A percentile compares a stretch with the other conserved stretches of the same genome.
phyloP scores from a whole-genome alignment of 2,113 vertebrate genomes.

The Spheniscus mendiculus region DNA sequence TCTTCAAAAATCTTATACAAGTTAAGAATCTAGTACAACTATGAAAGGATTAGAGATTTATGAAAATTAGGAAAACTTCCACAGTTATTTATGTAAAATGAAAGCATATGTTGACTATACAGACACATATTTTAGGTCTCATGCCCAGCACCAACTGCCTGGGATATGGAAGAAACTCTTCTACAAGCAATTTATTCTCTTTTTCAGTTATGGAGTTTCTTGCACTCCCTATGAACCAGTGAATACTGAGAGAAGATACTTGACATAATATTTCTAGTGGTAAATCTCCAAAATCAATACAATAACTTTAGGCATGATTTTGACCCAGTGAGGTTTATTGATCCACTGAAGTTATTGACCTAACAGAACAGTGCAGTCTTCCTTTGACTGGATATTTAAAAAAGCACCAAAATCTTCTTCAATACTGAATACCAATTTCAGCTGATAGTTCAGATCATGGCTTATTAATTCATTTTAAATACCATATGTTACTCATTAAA shows the following conservation, averaged over 20 bases:
- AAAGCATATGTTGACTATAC: not conserved
- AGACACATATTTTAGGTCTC: not conserved
- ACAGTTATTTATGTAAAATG: not conserved
- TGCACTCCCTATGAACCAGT: not conserved
- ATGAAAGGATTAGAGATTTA: not conserved
- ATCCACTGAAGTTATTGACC: not conserved
- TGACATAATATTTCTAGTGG: not conserved
- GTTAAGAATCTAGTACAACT: not conserved
- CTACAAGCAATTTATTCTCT: not conserved
- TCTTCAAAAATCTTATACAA: not conserved
- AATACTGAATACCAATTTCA: not conserved
- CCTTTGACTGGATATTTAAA: not conserved
- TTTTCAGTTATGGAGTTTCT: not conserved
- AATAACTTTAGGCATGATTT: not conserved
- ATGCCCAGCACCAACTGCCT: not conserved
- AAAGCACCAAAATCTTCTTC: not conserved
- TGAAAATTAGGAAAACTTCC: not conserved
- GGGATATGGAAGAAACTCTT: not conserved
- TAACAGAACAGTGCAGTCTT: not conserved
- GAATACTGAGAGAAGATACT: not conserved
- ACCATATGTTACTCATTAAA: not conserved
- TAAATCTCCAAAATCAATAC: not conserved
- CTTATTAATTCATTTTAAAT: not conserved
- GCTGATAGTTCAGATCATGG: not conserved
- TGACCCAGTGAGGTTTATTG: not conserved